Conservation (phyloP, 2,888 invertebrate genomes). For the Lampropteryx suffumata region DNA sequence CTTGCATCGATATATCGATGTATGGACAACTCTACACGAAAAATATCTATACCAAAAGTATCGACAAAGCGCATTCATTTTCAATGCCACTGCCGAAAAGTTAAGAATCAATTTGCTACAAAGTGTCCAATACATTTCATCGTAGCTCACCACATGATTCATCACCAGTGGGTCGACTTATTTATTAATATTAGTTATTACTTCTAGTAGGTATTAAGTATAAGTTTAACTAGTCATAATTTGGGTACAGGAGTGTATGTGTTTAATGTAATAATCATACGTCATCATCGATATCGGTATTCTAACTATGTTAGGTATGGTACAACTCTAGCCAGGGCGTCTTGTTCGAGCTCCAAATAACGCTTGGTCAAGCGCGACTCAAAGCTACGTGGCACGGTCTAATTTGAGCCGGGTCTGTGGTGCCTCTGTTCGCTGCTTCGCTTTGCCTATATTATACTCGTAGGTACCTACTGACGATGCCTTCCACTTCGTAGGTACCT, state of each 20-base stretch:
- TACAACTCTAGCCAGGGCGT: conserved; percentile 56
- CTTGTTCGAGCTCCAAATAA: conserved; percentile 70
- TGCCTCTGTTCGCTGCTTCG: conserved; percentile 32
- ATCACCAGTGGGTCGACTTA: no score
- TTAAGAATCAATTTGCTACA: no score
- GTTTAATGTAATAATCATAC: no score
- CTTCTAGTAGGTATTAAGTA: no score
- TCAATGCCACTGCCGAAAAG: no score
- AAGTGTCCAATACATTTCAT: no score
- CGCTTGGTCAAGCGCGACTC: conserved; percentile 79
- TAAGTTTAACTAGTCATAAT: no score
- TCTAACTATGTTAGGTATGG: conserved; percentile 34
- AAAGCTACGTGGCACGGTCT: conserved; percentile 69
- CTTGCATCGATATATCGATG: conserved; percentile 37
- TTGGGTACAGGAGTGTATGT: no score
- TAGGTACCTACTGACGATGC: background rate
- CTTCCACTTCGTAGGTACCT: no score
- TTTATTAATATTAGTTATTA: no score
- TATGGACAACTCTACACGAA: conserved; percentile 5
- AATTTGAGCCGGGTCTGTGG: conserved; percentile 60
- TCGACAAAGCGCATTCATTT: no score
- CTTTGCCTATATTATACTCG: conserved; percentile 47
- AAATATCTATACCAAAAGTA: background rate
- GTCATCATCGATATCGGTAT: conserved; percentile 54
- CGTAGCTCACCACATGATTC: no score